A percentile compares a stretch with the other conserved stretches of the same genome.
Conservation (phyloP, 2,888 invertebrate genomes). For the Agrotis puta region DNA sequence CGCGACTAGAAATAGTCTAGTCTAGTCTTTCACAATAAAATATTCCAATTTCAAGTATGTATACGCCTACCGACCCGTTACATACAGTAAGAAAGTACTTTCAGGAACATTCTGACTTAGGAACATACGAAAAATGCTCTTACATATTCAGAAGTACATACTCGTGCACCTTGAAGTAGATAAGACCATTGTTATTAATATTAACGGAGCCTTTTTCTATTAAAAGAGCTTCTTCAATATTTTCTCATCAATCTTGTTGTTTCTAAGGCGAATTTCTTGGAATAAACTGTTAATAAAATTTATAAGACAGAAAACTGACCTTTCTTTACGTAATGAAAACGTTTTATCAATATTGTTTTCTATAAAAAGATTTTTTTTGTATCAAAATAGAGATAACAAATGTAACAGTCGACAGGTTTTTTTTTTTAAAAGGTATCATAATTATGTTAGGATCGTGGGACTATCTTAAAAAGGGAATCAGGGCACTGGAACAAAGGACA, state of each 20-base stretch:
- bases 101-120: constrained; percentile 19
- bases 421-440: neutral
- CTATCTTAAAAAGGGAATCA: too few relatives aligned
- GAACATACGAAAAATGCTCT: constrained; percentile 37
- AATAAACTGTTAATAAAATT: constrained; percentile 20
- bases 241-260: constrained; percentile 47
- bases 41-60: constrained; percentile 23
- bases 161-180: constrained; percentile 22
- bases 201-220: constrained; percentile 39
- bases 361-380: neutral
- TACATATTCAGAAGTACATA: constrained; percentile 16
- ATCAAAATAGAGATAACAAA: neutral
- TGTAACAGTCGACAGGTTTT: too few relatives aligned
- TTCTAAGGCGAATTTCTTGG: neutral
- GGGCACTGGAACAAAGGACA: too few relatives aligned
- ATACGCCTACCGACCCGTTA: constrained; percentile 1
- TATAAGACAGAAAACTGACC: neutral
- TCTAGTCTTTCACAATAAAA: constrained; percentile 23
- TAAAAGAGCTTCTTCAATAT: constrained; percentile 30
- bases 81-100: neutral
- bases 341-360: neutral
- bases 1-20: neutral
- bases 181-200: constrained; percentile 41
- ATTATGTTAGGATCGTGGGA: neutral
- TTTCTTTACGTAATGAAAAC: neutral